Evolutionary conservation across 2,797 vertebrate genomes (phyloP).

Genomic region (Eidolon dupreanum): DNA sequence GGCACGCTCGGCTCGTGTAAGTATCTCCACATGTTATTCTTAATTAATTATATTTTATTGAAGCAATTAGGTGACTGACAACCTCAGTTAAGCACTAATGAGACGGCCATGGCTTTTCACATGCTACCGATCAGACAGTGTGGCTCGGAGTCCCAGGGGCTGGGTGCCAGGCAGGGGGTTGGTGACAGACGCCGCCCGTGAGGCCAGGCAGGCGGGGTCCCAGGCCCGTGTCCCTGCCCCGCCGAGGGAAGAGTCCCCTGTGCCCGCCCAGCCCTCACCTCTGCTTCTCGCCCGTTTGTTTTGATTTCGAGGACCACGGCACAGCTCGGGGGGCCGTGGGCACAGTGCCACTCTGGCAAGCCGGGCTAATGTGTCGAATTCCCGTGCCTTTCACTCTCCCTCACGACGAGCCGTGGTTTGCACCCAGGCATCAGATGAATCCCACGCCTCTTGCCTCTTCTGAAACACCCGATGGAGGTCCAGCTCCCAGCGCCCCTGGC

Average conservation of each 20-base stretch:
- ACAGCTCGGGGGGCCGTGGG: too few relatives aligned
- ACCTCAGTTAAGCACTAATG: background rate
- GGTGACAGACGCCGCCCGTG: too few relatives aligned
- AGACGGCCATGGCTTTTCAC: background rate
- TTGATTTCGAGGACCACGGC: too few relatives aligned
- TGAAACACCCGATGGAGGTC: slow-evolving; percentile 63
- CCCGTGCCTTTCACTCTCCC: slow-evolving; percentile 83
- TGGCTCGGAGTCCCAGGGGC: background rate
- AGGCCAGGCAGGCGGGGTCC: too few relatives aligned
- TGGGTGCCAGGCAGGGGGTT: rapidly evolving
- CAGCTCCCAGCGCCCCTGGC: slow-evolving; percentile 26
- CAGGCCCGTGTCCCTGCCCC: rapidly evolving
- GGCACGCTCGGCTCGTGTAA: background rate
- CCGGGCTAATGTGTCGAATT: slow-evolving; percentile 89
- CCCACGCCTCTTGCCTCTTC: slow-evolving; percentile 72
- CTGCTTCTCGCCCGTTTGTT: background rate
- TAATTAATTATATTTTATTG: slow-evolving; percentile 66
- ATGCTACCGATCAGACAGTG: background rate
- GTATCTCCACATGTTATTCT: background rate
- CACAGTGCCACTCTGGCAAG: slow-evolving; percentile 71
- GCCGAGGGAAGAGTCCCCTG: background rate
- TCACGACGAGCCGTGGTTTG: background rate
- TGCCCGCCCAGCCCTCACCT: background rate
- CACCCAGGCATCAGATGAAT: slow-evolving; percentile 82
- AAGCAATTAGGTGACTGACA: slow-evolving; percentile 44